Base-by-base conservation (phyloP, 2,797 vertebrate genomes). In the Telmatherina bonti region DNA sequence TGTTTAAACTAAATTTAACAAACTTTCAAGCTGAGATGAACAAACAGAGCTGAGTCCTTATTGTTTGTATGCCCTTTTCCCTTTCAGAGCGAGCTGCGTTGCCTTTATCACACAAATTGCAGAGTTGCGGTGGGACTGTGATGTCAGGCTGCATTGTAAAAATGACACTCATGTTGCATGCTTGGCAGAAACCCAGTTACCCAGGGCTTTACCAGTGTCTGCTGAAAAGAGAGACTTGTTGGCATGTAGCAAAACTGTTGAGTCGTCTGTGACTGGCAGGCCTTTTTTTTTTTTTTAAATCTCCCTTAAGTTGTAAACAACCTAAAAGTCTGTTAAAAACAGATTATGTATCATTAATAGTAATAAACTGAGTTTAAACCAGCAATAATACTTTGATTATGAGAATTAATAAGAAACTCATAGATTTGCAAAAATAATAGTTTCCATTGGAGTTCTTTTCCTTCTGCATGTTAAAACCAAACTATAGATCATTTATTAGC, bases 21-120 rank as follows among this genome's bases (percentile, higher is more conserved):
- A 83, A 86, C 80, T 90, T 81, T 71, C 67, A 69, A 84, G 82
- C 73, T 69, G 78, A 81, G 71, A 59, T 29, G 60, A 81, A 85
- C 72, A 72, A 78, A 84, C 70, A 35, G 62, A 71, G 69, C 47
- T 2, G 49, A 54, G 65, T 74, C 65, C 60, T 76, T 79, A 85
- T 86, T 90, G 86, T 86, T 84, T 41, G 1, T 43, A 58, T 86
- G 84, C 72, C 84, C 83, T 85, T 83, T 87, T 85, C 67, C 67
- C 67, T 74, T 69, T 69, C 76, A 73, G 65, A 80, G 74, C n/a
- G 1, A 67, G 70, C 24, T 18, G 62, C 72, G 55, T 57, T 15
- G 65, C 83, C 83, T 92, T 90, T 89, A 90, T 92, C 84, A 88
- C 82, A 89, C 87, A 92, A 90, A 92, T 89, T 87, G 88, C 85